Base-by-base conservation (phyloP, 2,888 invertebrate species). In the Calameuta idolon region DNA sequence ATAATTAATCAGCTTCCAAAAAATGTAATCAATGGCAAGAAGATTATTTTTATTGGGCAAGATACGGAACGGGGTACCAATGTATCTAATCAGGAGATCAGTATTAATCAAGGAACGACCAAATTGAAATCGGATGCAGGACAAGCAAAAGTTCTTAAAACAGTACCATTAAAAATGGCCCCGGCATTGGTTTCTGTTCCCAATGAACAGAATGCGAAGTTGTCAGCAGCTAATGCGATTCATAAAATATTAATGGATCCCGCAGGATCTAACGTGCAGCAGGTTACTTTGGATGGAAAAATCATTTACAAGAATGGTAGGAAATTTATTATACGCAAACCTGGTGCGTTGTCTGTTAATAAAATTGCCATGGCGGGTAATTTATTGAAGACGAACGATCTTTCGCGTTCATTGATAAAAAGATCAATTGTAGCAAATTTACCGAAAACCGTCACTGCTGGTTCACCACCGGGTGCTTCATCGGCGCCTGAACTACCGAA, bases 1-100 rank as follows among this genome's bases (percentile, higher is more conserved):
- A 83, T 90, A 71, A 87, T 90, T 34, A 84, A 82, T 73, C 85
- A 88, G 73, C n/a, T 89, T 69, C 84, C 90, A 4, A 81, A 85
- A 34, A 84, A 86, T 12, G 80, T 86, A 1, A 80, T 83, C 11
- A 83, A 81, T 30, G 85, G 83, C 15, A 87, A 88, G 37, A 87
- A 87, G 77, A 84, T 89, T 12, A 79, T 89, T 34, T 83, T 89
- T 69, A 80, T 89, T 4, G 85, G 82, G 11, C 85, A 87, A 31
- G 81, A 86, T 74, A 69, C 85, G 0, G 80, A 85, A 34, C 76
- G 68, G 23, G 76, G 81, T 4, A 34, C 81, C 34, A 12, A 73
- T 33, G 35, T 33, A 0, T 37, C 34, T 71, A 78, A 55, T 4
- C 80, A 55, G 37, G 78, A 76, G 37, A 37, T n/a, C 33, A 34